These are phyloP conservation scores for Lichenostomus cassidix DNA, from an alignment of 2,113 vertebrate species.

Conservation along the genomic window DNA sequence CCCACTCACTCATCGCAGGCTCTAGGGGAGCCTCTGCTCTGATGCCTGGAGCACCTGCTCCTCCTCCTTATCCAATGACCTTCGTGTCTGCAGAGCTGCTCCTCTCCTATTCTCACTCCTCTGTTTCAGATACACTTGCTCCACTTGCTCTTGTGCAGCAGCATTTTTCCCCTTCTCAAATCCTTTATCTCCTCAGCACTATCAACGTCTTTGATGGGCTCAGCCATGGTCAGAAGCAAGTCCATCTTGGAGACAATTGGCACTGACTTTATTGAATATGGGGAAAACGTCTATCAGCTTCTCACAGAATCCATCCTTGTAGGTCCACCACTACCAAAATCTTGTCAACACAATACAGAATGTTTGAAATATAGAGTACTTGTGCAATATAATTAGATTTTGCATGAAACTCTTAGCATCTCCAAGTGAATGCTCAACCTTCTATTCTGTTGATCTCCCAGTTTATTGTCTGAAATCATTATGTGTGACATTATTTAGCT, in stretches of 20 bases:
- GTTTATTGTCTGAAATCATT: neutral
- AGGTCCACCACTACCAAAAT: neutral
- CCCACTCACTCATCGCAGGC: too few relatives aligned
- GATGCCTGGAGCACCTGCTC: neutral
- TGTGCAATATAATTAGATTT: neutral
- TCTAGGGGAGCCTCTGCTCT: neutral
- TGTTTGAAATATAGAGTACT: accelerated
- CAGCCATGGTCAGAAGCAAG: accelerated
- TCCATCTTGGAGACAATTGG: neutral
- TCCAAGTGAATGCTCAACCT: neutral
- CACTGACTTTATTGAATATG: too few relatives aligned
- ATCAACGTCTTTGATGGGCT: accelerated
- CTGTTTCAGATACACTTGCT: neutral
- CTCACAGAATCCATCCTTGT: neutral
- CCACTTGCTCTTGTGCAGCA: neutral
- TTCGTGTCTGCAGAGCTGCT: neutral
- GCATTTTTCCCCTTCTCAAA: neutral
- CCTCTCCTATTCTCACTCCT: neutral
- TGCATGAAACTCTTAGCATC: neutral
- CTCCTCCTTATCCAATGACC: neutral
- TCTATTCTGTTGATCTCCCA: neutral
- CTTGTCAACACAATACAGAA: neutral
- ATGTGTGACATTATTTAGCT: constrained; percentile 34
- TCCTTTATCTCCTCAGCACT: neutral
- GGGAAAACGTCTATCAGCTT: neutral